Evolutionary conservation across 2,113 vertebrate genomes (phyloP).

Genomic region (Drymodes brunneopygia): DNA sequence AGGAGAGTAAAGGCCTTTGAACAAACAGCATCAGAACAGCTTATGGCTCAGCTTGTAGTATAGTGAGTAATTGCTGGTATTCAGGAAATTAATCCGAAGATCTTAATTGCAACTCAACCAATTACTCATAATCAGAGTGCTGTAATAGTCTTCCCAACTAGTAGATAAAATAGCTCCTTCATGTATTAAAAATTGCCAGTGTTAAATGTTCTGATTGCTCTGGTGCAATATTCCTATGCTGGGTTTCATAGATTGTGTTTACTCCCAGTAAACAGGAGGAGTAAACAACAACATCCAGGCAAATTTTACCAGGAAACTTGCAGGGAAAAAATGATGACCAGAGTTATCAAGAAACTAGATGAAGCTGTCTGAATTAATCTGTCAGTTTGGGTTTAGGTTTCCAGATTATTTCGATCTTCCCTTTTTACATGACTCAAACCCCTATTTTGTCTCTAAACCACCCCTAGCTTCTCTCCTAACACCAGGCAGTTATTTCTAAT

Average conservation of each 20-base stretch:
- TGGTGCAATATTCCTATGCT: not conserved
- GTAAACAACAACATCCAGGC: not conserved
- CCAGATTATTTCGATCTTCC: not conserved
- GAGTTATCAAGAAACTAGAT: not conserved
- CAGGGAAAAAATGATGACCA: not conserved
- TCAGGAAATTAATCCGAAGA: not conserved
- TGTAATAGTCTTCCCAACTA: not conserved
- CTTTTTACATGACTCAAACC: not conserved
- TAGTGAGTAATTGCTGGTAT: not conserved
- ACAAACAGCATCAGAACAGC: not conserved
- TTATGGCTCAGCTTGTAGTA: not conserved
- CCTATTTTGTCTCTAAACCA: not conserved
- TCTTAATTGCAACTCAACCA: constrained; percentile 2
- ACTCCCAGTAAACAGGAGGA: not conserved
- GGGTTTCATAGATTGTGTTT: not conserved
- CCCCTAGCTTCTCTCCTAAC: not conserved
- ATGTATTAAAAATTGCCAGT: not conserved
- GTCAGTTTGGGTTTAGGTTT: not conserved
- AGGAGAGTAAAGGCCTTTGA: not conserved
- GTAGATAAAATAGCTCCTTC: not conserved
- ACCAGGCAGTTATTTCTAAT: not conserved
- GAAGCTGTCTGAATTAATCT: not conserved
- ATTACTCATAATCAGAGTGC: not conserved
- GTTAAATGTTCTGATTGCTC: not conserved
- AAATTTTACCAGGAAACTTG: not conserved